Evolutionary conservation across 2,113 vertebrate species (phyloP), one percentile per base, ranked within the genome.

Genomic region (Alosa alosa): DNA sequence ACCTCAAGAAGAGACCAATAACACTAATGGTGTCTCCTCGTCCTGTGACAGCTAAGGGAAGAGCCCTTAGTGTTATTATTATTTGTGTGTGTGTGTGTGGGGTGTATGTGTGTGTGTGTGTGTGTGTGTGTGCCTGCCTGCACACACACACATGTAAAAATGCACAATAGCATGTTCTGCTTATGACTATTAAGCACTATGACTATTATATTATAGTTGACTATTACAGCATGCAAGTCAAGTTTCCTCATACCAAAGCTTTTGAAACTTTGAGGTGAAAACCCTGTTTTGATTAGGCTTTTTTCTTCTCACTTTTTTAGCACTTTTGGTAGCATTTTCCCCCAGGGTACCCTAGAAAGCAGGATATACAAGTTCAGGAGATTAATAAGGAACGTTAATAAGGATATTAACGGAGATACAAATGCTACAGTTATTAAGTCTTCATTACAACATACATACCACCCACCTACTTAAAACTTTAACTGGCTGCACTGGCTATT

Each of bases 11-110:
- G 6, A 68, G 8, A 36, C 72, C 13, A 36, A 78, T 36, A 13
- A 39, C 36, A 39, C 68, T 85, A 82, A 84, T 82, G 4, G 90
- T 90, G 88, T 90, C 90, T 88, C 87, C 90, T 83, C 81, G 88
- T 87, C 87, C 87, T 91, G 84, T 88, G 84, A 47, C 83, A 84
- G 81, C 86, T 78, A 83, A 60, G 86, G 87, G 87, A 89, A 90
- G 87, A 88, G 57, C 88, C 87, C 87, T 68, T 86, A 41, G 81
- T 82, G 78, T 49, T 10, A 10, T 49, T 49, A 49, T 11, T 49
- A 57, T 81, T 39, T 85, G n/a, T 83, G 47, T 88, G 41, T 4
- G 0, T 7, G 78, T 68, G 11, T 75, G 64, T 50, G 81, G 22
- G 82, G 47, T 88, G 41, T 84, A 83, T 86, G 72, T 84, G 10